A percentile compares a stretch with the other conserved stretches of the same genome.
phyloP scores from a whole-genome alignment of 1,140 invertebrate species.

The Gonioctena quinquepunctata region DNA sequence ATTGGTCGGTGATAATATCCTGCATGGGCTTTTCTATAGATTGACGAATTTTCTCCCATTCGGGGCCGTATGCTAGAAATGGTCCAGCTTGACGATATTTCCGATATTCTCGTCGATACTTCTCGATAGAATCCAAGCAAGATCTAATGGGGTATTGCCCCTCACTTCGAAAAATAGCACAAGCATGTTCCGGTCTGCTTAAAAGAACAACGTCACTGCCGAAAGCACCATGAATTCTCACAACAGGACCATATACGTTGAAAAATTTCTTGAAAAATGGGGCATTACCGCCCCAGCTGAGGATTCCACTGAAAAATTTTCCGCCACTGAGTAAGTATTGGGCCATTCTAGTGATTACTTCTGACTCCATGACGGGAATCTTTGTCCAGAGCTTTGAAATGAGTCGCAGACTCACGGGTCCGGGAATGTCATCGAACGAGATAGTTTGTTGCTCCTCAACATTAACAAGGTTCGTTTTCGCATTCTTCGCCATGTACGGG shows the following conservation, averaged over 20 bases:
- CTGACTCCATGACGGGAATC: slow-evolving; percentile 65
- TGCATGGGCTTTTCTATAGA: slow-evolving; percentile 58
- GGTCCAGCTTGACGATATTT: slow-evolving; percentile 59
- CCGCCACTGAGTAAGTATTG: slow-evolving; percentile 63
- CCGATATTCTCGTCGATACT: slow-evolving; percentile 62
- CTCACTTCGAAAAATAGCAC: slow-evolving; percentile 63
- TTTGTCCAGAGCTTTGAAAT: slow-evolving; percentile 64
- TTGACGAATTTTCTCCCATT: slow-evolving; percentile 62
- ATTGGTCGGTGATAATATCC: slow-evolving; percentile 52
- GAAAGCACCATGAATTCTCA: slow-evolving; percentile 64
- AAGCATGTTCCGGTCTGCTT: slow-evolving; percentile 65
- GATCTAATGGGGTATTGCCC: slow-evolving; percentile 63
- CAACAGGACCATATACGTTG: slow-evolving; percentile 67
- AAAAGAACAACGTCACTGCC: slow-evolving; percentile 64
- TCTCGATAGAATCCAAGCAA: slow-evolving; percentile 64
- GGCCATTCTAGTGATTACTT: slow-evolving; percentile 63
- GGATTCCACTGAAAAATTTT: slow-evolving; percentile 54
- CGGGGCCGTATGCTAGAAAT: slow-evolving; percentile 56
- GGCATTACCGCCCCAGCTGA: slow-evolving; percentile 49
- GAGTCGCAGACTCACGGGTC: slow-evolving; percentile 61
- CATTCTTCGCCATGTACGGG: neutral
- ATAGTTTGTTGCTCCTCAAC: slow-evolving; percentile 1
- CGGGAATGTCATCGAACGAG: slow-evolving; percentile 65
- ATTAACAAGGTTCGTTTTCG: neutral
- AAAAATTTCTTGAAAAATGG: slow-evolving; percentile 57